phyloP scores from a whole-genome alignment of 1,140 invertebrate genomes.

The Pachypeltis micranthus region DNA sequence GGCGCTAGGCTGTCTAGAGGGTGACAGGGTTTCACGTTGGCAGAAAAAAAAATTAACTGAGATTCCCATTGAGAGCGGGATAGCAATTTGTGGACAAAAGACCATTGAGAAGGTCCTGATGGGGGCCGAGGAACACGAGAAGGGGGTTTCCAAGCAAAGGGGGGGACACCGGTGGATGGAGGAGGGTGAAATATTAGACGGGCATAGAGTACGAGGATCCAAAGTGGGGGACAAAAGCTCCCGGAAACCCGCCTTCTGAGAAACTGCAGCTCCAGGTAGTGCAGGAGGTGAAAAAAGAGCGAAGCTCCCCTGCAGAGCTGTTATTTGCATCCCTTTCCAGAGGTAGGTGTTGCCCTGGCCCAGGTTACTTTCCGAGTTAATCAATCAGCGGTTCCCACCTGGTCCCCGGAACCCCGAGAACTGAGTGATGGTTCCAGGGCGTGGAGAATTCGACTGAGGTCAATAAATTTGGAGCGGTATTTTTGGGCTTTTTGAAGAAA shows the following conservation, averaged over 20 bases:
- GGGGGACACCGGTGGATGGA: no score
- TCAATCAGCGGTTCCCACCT: conserved; percentile 3
- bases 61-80: background rate
- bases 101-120: background rate
- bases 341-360: background rate
- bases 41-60: background rate
- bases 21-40: background rate
- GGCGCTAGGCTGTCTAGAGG: background rate
- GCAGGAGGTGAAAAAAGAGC: background rate
- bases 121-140: background rate
- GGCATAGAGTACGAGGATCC: no score
- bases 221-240: background rate
- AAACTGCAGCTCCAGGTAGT: background rate
- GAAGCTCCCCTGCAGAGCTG: conserved; percentile 4
- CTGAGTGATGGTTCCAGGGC: background rate
- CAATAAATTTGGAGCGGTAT: background rate
- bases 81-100: conserved; percentile 12
- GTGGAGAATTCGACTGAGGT: background rate
- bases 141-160: no score
- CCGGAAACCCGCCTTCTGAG: conserved; percentile 6
- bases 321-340: conserved; percentile 1
- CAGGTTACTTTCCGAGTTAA: background rate
- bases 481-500: background rate
- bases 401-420: background rate
- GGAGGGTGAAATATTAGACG: background rate